Conservation (phyloP, 2,888 invertebrate species). For the Sepioteuthis lessoniana region DNA sequence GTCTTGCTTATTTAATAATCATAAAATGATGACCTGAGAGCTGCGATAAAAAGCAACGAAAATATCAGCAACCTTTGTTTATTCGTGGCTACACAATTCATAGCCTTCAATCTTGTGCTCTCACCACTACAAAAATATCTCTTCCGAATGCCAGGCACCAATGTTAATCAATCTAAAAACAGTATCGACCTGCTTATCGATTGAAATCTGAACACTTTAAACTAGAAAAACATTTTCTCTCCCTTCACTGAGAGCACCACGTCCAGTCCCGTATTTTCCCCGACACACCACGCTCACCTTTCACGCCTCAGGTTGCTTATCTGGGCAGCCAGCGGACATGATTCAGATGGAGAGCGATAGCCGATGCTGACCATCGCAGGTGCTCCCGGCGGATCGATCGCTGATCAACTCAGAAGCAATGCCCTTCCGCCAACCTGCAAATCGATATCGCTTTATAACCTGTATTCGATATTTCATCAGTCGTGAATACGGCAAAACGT, state of each 20-base stretch:
- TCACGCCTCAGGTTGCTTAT: neutral
- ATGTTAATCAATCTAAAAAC: neutral
- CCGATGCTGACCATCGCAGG: neutral
- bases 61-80: no score
- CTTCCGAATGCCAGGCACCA: neutral
- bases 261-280: neutral
- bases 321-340: neutral
- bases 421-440: neutral
- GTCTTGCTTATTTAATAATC: no score
- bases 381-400: neutral
- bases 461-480: neutral
- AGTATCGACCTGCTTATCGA: neutral
- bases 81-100: no score
- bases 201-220: neutral
- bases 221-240: conserved; percentile 1
- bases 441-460: neutral
- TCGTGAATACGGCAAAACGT: neutral
- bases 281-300: neutral
- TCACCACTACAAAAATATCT: neutral
- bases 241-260: neutral
- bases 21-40: no score
- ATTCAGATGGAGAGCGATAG: neutral
- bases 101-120: no score
- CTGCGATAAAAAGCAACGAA: no score
- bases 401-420: neutral